These are phyloP conservation scores for Nannospalax galili DNA, from an alignment of 2,113 vertebrate genomes.

Conservation along the genomic window DNA sequence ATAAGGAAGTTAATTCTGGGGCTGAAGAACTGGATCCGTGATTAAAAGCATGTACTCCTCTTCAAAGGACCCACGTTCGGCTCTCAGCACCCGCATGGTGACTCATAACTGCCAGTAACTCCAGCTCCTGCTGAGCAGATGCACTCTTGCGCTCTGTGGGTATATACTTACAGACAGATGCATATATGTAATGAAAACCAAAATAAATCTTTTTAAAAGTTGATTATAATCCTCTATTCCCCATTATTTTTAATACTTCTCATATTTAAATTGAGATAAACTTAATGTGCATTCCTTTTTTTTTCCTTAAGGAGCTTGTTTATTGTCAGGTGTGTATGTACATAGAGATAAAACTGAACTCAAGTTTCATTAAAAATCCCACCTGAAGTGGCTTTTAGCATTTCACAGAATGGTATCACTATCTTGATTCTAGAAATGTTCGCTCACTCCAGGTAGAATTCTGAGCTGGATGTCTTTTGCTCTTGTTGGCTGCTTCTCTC, in stretches of 20 bases:
- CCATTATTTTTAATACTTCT: not conserved
- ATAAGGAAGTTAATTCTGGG: not conserved
- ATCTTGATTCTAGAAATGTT: not conserved
- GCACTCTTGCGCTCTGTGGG: not conserved
- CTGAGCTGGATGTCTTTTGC: no score
- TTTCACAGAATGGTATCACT: not conserved
- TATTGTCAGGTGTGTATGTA: not conserved
- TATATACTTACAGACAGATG: not conserved
- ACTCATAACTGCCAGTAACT: not conserved
- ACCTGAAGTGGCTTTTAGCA: not conserved
- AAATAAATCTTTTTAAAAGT: not conserved
- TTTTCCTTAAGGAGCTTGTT: not conserved
- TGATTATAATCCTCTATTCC: not conserved
- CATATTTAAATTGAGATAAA: conserved; percentile 7
- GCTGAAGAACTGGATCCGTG: not conserved
- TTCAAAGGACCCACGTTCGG: not conserved
- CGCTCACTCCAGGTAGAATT: not conserved
- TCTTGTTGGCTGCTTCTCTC: not conserved
- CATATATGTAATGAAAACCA: not conserved
- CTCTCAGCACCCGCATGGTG: not conserved
- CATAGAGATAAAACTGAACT: not conserved
- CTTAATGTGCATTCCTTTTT: not conserved
- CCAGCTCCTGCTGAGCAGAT: not conserved
- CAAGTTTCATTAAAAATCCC: not conserved
- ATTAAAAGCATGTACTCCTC: not conserved